Base-by-base conservation (phyloP, 1,140 invertebrate species). In the Lasioglossum albipes region DNA sequence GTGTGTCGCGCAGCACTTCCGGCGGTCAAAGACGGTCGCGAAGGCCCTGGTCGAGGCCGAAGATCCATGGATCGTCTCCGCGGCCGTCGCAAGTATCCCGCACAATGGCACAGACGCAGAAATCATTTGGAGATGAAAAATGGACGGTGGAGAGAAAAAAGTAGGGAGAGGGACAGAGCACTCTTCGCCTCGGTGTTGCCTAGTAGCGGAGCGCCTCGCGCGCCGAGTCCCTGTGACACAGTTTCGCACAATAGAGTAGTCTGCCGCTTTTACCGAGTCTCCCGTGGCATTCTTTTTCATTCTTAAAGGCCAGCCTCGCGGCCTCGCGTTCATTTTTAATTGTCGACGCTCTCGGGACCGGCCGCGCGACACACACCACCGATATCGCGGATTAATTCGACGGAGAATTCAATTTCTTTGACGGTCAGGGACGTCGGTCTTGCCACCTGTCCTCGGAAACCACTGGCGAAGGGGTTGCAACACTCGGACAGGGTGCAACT, bases 181-280 rank as follows among this genome's bases (percentile, higher is more conserved):
- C 66, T 70, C 67, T 62, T 57, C 65, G n/a, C 75, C 64, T 52
- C 36, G 66, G 61, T 66, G 68, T 62, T 67, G 36, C 45, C 65
- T 68, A 20, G 41, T 36, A 36, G 36, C 45, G 3, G 10, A 10
- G 45, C 10, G 45, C 45, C 10, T 49, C 42, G 75, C 45, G 57
- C 49, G 52, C 22, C 79, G 62, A 70, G 75, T 71, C 61, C 74
- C 75, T 79, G 80, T 82, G 80, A 82, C 80, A 82, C 69, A 82
- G 75, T 82, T 82, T 82, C 67, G 67, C 62, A 82, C 80, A 82
- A 82, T 82, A 52, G 80, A 82, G n/a, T 76, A 71, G 75, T 79
- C 76, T 18, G 22, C 74, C 22, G 75, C 61, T 79, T 79, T 73
- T 42, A 67, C n/a, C 75, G 45, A 42, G 45, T 13, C 52, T 66